Conservation (phyloP, 2,888 invertebrate genomes). For the Brachycybe producta region DNA sequence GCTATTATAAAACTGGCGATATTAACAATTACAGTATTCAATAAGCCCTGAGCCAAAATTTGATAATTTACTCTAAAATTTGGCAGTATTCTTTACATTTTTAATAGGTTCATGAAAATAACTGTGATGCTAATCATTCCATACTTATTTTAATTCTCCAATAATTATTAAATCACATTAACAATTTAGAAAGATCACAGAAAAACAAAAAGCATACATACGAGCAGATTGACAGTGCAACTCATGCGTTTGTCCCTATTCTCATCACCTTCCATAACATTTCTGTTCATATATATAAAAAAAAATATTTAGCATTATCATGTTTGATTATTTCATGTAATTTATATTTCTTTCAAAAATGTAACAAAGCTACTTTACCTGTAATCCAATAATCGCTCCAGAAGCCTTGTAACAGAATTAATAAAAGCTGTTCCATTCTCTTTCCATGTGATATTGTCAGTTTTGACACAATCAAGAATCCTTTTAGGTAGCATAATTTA, state of each 20-base stretch:
- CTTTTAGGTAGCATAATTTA: slow-evolving; percentile 36
- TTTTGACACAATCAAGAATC: slow-evolving; percentile 68
- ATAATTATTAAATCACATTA: neutral
- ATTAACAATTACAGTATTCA: too few species aligned
- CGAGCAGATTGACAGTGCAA: slow-evolving; percentile 84
- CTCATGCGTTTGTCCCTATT: slow-evolving; percentile 92
- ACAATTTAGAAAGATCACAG: neutral
- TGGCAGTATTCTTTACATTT: neutral
- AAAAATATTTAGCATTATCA: neutral
- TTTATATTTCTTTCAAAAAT: neutral
- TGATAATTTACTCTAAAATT: too few species aligned
- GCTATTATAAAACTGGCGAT: too few species aligned
- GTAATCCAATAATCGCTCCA: slow-evolving; percentile 83
- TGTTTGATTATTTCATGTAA: slow-evolving; percentile 21
- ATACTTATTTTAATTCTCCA: neutral
- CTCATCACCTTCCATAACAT: slow-evolving; percentile 89
- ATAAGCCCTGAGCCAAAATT: too few species aligned
- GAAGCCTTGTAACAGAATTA: slow-evolving; percentile 71
- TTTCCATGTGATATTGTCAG: slow-evolving; percentile 74
- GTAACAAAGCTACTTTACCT: slow-evolving; percentile 35
- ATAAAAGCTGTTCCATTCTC: slow-evolving; percentile 86
- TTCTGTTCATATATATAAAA: slow-evolving; percentile 25
- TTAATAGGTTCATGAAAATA: too few species aligned
- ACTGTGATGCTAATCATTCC: too few species aligned
- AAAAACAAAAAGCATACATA: slow-evolving; percentile 34